Evolutionary conservation across 2,797 vertebrate genomes (phyloP), one percentile per base, ranked within the genome.

Genomic region (Erethizon dorsatum): DNA sequence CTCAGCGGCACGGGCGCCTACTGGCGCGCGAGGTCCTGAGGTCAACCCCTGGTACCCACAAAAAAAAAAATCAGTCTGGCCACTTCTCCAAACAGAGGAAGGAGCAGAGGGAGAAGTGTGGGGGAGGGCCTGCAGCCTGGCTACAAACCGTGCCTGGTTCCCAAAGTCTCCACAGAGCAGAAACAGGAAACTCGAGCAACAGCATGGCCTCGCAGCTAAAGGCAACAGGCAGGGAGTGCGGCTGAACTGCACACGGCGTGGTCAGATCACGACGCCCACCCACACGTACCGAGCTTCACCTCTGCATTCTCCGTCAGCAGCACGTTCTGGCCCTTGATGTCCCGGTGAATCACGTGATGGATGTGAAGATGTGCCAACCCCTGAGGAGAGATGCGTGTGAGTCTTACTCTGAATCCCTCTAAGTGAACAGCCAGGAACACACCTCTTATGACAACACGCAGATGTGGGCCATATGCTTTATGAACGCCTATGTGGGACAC

Each of bases 251-350:
- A 8, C 6, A 26, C 24, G 9, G 5, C 12, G 13, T 50, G 33
- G 50, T 9, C 0, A 8, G 79, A 45, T 7, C 2, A 37, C 0
- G 1, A 1, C 2, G 2, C 37, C n/a, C 9, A 1, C 0, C 9
- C 0, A 0, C 13, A 54, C 99, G 31, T 99, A 99, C 99, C 99
- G 2, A 99, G 99, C 96, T 99, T 99, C 98, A 99, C 99, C 98
- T 99, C 99, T 24, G 99, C 99, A 0, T 99, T 99, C 98, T 99
- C 99, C 0, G 99, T 99, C 98, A 99, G 99, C 98, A 99, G 98
- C 78, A 99, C 99, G 2, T 99, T 99, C 96, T 99, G 99, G 65
- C 99, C 99, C 98, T 99, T 99, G 97, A 99, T 99, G 98, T 99
- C 99, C 73, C 99, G 99, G 97, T 99, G 99, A 98, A 99, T 99